phyloP scores from a whole-genome alignment of 2,888 invertebrate species.

The Ramazzottius varieornatus region DNA sequence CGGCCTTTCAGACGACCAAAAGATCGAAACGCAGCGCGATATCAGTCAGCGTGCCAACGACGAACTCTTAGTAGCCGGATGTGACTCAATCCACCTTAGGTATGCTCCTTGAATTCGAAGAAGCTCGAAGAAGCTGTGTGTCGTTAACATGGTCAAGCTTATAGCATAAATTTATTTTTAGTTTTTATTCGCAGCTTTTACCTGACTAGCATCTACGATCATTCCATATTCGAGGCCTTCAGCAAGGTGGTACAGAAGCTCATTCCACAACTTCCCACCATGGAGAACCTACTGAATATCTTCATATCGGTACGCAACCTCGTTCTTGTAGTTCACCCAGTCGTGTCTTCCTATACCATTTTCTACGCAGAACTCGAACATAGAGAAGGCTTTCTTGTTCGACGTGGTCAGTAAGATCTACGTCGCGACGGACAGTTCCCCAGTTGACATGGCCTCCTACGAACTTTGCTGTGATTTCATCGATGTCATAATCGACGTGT shows the following conservation, averaged over 20 bases:
- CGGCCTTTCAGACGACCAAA: constrained; percentile 89
- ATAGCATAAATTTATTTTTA: neutral
- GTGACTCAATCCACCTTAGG: neutral
- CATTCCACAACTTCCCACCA: constrained; percentile 78
- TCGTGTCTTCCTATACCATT: constrained; percentile 8
- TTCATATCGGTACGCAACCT: constrained; percentile 60
- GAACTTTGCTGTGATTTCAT: constrained; percentile 99
- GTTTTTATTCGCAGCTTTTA: constrained; percentile 35
- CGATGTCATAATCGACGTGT: constrained; percentile 93
- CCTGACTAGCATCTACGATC: constrained; percentile 94
- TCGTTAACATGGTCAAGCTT: neutral
- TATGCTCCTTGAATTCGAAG: too few relatives aligned
- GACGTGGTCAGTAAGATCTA: constrained; percentile 86
- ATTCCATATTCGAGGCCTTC: constrained; percentile 98
- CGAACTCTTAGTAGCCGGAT: constrained; percentile 53
- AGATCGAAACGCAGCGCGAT: constrained; percentile 94
- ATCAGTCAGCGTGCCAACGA: constrained; percentile 89
- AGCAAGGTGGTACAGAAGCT: constrained; percentile 98
- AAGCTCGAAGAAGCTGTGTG: neutral
- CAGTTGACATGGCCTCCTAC: constrained; percentile 98
- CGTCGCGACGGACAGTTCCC: constrained; percentile 96
- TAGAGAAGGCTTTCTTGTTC: constrained; percentile 96
- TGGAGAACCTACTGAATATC: constrained; percentile 89
- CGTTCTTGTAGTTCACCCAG: neutral
- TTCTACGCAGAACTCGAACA: constrained; percentile 95